phyloP scores from a whole-genome alignment of 2,797 vertebrate species.

The Danionella dracula region DNA sequence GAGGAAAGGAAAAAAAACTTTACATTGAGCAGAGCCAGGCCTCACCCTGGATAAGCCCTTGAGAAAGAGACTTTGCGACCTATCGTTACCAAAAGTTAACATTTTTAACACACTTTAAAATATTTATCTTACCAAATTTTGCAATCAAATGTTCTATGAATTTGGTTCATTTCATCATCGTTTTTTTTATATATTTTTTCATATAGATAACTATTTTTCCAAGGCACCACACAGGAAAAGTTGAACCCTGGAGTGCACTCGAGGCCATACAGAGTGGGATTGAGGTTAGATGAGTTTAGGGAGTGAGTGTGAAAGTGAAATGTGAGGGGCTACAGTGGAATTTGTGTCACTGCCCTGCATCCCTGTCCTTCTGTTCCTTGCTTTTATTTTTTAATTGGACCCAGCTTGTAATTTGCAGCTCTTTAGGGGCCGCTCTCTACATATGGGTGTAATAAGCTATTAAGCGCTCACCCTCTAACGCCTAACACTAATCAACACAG shows the following conservation, averaged over 20 bases:
- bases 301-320: conserved; percentile 25
- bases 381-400: conserved; percentile 85
- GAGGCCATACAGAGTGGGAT: background rate
- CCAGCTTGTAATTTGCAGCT: conserved; percentile 64
- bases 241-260: background rate
- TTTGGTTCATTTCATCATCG: too few relatives aligned
- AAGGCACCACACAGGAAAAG: too few relatives aligned
- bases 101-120: too few relatives aligned
- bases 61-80: too few relatives aligned
- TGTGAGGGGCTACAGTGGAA: conserved; percentile 21
- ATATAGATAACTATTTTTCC: too few relatives aligned
- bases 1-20: too few relatives aligned
- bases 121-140: too few relatives aligned
- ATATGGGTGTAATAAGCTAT: conserved; percentile 89
- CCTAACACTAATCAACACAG: conserved; percentile 84
- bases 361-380: conserved; percentile 27
- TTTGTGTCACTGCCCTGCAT: conserved; percentile 15
- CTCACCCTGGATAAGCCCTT: too few relatives aligned
- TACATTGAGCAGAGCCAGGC: too few relatives aligned
- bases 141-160: too few relatives aligned
- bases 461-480: conserved; percentile 70
- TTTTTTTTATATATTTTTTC: too few relatives aligned
- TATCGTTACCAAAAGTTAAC: too few relatives aligned
- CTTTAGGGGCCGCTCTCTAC: conserved; percentile 83
- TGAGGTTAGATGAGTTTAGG: background rate